Percentiles rank a stretch among this genome's conserved stretches.
phyloP scores from a whole-genome alignment of 92 coral and sea anemone genomes.

The Zoanthus gigantus region DNA sequence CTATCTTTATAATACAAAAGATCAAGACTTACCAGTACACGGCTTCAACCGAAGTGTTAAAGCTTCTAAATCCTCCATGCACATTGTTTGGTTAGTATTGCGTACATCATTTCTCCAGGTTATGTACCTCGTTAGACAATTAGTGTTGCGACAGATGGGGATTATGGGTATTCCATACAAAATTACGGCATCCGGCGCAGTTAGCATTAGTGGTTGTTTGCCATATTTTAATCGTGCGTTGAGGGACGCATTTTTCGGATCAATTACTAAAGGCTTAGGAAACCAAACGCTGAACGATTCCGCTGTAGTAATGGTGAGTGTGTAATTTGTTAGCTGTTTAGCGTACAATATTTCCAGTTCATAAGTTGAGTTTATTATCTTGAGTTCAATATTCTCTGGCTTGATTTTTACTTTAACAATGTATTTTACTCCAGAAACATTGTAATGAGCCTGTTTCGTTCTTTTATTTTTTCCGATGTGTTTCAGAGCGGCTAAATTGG shows the following conservation, averaged over 20 bases:
- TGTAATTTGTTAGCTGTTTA: not conserved
- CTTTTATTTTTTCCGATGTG: not conserved
- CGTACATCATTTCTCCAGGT: not conserved
- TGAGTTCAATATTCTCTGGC: not conserved
- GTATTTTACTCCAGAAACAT: not conserved
- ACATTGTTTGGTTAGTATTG: conserved; percentile 16
- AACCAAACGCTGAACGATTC: conserved; percentile 15
- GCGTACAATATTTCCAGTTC: conserved; percentile 11
- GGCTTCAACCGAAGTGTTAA: conserved; percentile 30
- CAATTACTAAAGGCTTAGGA: conserved; percentile 3
- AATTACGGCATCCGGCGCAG: not conserved
- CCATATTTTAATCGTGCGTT: not conserved
- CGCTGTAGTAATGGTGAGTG: not conserved
- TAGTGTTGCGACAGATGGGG: conserved; percentile 8
- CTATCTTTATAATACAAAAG: no score
- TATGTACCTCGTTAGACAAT: not conserved
- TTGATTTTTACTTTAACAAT: conserved; percentile 26
- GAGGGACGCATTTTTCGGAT: not conserved
- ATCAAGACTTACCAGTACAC: conserved; percentile 26
- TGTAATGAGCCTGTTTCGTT: not conserved
- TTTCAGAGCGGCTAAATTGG: conserved; percentile 2
- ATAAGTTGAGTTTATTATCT: not conserved
- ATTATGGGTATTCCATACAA: conserved; percentile 14
- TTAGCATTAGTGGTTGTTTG: not conserved
- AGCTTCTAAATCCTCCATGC: conserved; percentile 1